Conservation (phyloP, 2,113 vertebrate species). For the Aleadryas rufinucha region DNA sequence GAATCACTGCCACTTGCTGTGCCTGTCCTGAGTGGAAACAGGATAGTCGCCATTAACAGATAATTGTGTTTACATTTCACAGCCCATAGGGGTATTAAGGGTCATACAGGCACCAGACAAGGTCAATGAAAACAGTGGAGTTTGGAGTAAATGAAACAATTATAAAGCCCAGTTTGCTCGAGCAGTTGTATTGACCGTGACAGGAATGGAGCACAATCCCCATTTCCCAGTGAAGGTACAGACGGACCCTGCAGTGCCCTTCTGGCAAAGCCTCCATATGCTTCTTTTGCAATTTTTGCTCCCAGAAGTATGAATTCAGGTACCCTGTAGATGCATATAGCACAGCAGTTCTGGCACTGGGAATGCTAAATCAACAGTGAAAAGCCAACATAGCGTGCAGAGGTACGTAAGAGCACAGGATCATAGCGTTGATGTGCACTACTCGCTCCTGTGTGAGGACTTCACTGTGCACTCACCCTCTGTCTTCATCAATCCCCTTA, state of each 20-base stretch:
- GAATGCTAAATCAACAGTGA: neutral
- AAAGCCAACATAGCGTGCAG: neutral
- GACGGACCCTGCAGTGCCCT: rapidly evolving
- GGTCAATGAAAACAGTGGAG: neutral
- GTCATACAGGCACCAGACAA: neutral
- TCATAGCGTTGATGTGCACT: rapidly evolving
- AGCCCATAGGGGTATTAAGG: neutral
- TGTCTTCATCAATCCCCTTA: neutral
- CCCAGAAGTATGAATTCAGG: neutral
- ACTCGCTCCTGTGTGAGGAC: neutral
- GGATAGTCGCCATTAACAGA: neutral
- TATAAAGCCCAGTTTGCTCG: neutral
- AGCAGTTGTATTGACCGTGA: neutral
- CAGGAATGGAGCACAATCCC: neutral
- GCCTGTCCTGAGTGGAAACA: neutral
- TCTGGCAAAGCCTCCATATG: neutral
- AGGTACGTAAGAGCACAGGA: neutral
- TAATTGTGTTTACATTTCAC: neutral
- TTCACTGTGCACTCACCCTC: neutral
- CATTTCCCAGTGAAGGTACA: neutral
- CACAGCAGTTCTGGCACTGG: neutral
- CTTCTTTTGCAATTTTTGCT: neutral
- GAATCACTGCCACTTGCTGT: neutral
- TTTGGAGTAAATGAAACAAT: neutral
- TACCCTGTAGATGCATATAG: neutral